These are phyloP conservation scores for Gryon sp. DNA, from an alignment of 1,140 invertebrate genomes.

Conservation along the genomic window DNA sequence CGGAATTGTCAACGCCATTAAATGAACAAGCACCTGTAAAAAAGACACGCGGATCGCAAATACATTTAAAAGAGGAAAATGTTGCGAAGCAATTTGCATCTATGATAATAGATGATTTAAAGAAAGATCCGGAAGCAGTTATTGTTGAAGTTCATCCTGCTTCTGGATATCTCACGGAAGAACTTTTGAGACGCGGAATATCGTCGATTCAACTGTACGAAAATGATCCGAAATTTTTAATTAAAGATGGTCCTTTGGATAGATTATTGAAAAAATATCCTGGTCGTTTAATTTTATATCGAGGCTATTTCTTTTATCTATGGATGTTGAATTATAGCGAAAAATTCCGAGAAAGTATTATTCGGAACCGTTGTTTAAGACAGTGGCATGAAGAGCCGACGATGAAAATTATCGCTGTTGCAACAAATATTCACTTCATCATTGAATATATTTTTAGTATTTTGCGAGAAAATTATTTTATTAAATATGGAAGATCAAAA, in stretches of 20 bases:
- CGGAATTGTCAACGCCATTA: no score
- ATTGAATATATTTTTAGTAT: not conserved
- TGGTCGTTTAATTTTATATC: not conserved
- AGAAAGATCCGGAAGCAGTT: not conserved
- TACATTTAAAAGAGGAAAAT: slow-evolving; percentile 26
- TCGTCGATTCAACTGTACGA: not conserved
- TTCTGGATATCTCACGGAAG: slow-evolving; percentile 8
- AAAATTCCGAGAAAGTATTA: slow-evolving; percentile 1
- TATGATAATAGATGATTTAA: not conserved
- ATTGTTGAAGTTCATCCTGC: slow-evolving; percentile 9
- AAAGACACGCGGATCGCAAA: not conserved
- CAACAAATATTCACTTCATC: not conserved
- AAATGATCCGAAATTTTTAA: not conserved
- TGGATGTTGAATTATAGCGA: not conserved
- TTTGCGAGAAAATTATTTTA: not conserved
- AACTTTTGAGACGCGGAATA: not conserved
- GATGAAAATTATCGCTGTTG: not conserved
- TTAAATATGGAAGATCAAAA: slow-evolving; percentile 5
- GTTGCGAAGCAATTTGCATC: slow-evolving; percentile 1
- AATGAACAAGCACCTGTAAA: no score
- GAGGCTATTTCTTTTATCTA: not conserved
- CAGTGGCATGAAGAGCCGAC: slow-evolving; percentile 8
- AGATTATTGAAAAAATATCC: not conserved
- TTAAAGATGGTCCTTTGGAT: not conserved
- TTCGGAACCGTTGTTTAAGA: not conserved